These are phyloP conservation scores for Chrysaora quinquecirrha DNA, from an alignment of 30 jellyfish, hydroid and myxozoan genomes.

Conservation along the genomic window DNA sequence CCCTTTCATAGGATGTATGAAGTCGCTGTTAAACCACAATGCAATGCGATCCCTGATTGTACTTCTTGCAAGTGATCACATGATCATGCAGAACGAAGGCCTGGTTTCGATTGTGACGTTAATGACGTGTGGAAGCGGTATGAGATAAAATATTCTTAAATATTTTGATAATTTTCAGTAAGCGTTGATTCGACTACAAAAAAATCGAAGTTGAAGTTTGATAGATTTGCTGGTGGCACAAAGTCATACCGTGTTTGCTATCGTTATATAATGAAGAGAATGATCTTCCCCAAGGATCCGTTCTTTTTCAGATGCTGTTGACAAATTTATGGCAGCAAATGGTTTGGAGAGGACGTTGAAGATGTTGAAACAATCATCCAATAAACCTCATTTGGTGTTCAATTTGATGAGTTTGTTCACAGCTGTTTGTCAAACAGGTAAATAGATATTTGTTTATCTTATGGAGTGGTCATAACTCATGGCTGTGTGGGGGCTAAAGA, in stretches of 20 bases:
- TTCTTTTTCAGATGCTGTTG: slow-evolving; percentile 31
- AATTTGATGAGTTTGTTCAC: slow-evolving; percentile 45
- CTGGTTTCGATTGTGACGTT: slow-evolving; percentile 74
- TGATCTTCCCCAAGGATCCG: too few relatives aligned
- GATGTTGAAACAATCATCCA: slow-evolving; percentile 35
- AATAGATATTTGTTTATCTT: too few relatives aligned
- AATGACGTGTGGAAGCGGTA: slow-evolving; percentile 66
- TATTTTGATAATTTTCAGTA: too few relatives aligned
- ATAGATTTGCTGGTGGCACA: too few relatives aligned
- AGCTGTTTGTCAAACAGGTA: slow-evolving; percentile 54
- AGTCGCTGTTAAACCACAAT: slow-evolving; percentile 9
- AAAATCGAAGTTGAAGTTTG: too few relatives aligned
- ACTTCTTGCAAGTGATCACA: slow-evolving; percentile 75
- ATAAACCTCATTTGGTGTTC: slow-evolving; percentile 49
- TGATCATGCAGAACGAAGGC: slow-evolving; percentile 90
- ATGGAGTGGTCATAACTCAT: too few relatives aligned
- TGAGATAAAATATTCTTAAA: not conserved
- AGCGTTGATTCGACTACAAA: too few relatives aligned
- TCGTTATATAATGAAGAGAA: too few relatives aligned
- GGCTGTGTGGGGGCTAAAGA: too few relatives aligned
- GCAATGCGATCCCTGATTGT: slow-evolving; percentile 49
- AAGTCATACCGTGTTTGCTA: too few relatives aligned
- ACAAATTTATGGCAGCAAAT: slow-evolving; percentile 22
- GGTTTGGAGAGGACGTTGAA: slow-evolving; percentile 42
- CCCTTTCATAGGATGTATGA: slow-evolving; percentile 4